phyloP scores from a whole-genome alignment of 2,113 vertebrate genomes.

The Chunga burmeisteri region DNA sequence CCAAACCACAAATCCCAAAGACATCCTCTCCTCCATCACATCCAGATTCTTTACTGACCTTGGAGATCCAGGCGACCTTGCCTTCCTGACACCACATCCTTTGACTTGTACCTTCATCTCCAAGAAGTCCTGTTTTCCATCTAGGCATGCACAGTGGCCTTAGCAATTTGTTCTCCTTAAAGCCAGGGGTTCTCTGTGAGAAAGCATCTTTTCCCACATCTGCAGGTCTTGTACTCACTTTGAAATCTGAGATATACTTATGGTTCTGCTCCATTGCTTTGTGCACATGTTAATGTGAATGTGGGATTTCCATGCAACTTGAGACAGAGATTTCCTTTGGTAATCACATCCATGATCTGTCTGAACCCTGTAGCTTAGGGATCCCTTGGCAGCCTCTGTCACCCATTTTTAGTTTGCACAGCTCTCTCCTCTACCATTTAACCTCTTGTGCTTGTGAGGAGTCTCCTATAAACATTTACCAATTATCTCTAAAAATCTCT shows the following conservation, averaged over 20 bases:
- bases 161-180: not conserved
- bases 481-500: not conserved
- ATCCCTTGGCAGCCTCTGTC: not conserved
- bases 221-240: not conserved
- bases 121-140: not conserved
- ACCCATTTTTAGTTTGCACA: not conserved
- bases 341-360: not conserved
- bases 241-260: conserved; percentile 5
- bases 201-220: not conserved
- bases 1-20: not conserved
- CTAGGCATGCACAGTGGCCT: not conserved
- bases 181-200: not conserved
- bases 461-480: not conserved
- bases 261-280: not conserved
- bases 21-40: not conserved
- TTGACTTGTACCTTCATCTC: not conserved
- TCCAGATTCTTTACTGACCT: not conserved
- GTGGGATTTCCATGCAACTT: not conserved
- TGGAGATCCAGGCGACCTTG: not conserved
- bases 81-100: not conserved
- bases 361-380: not conserved
- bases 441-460: fast-evolving
- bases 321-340: not conserved
- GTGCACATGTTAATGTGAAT: not conserved
- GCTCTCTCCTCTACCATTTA: not conserved